Evolutionary conservation across 2,888 invertebrate species (phyloP).

Genomic region (Hydroisotoma schaefferi): DNA sequence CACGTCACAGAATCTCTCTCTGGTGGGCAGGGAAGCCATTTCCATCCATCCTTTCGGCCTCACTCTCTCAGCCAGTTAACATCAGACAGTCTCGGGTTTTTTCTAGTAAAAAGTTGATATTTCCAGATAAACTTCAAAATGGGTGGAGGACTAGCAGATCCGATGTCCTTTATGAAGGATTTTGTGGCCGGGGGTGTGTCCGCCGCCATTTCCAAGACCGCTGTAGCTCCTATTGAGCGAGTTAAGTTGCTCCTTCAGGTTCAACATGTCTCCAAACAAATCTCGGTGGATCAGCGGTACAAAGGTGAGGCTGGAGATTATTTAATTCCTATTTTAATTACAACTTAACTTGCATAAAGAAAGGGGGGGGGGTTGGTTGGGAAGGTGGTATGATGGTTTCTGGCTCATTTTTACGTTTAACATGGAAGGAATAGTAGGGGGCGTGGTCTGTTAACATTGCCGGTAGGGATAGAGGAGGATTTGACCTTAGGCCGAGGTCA

Average conservation of each 20-base stretch:
- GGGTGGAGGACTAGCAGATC: conserved; percentile 60
- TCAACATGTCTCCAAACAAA: conserved; percentile 88
- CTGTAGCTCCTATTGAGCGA: conserved; percentile 91
- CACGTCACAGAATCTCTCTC: conserved; percentile 8
- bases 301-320: conserved; percentile 64
- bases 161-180: conserved; percentile 81
- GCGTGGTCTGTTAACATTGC: too few species aligned
- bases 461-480: too few species aligned
- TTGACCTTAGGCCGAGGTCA: too few species aligned
- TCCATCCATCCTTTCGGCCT: conserved; percentile 40
- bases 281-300: conserved; percentile 78
- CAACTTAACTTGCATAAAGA: too few species aligned
- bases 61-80: conserved; percentile 38
- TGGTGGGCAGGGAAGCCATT: conserved; percentile 37
- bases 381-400: too few species aligned
- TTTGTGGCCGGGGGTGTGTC: conserved; percentile 88
- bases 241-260: conserved; percentile 92
- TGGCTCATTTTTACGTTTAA: too few species aligned
- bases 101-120: not conserved
- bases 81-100: conserved; percentile 9
- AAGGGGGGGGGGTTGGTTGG: too few species aligned
- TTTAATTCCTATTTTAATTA: not conserved
- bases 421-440: too few species aligned
- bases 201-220: conserved; percentile 89
- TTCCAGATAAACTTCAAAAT: conserved; percentile 27